Base-by-base conservation (phyloP, 2,888 invertebrate genomes). In the Ametastegia equiseti region DNA sequence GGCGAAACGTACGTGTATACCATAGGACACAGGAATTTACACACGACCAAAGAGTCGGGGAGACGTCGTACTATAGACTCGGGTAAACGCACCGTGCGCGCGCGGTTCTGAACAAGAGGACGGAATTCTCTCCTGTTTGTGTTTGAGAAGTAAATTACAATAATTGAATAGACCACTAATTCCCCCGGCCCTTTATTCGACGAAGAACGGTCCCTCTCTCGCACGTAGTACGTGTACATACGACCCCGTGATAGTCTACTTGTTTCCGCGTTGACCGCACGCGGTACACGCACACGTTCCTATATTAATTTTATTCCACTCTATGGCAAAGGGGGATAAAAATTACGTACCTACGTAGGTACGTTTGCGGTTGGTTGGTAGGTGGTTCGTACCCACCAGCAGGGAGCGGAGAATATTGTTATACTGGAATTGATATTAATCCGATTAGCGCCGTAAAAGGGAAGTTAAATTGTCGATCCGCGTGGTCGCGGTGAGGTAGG, bases 101-200 rank as follows among this genome's bases (percentile, higher is more conserved):
- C 45, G 50, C 57, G 60, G 57, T n/a, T n/a, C n/a, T 39, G 45
- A 75, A 65, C 77, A 63, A 81, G 75, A 82, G n/a, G 82, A 81
- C 82, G 79, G 79, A 47, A 67, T 81, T 77, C 81, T 84, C 84
- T 80, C 80, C 83, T 90, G 88, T 91, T 90, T 90, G 89, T 88
- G 88, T 91, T 91, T 87, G 88, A 85, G 87, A 91, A 90, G 89
- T 89, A 89, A 91, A 91, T 91, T 90, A 90, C 89, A 89, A 91
- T 91, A 91, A 91, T 91, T 89, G 90, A 91, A 91, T 91, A 89
- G 88, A 89, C 90, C 89, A 83, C 88, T 90, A 90, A 91, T 90
- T 91, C 88, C 86, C 88, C 89, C 86, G 81, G 39, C 80, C 80
- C 67, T 47, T 50, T n/a, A n/a, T n/a, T 13, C 60, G 50, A 50